Evolutionary conservation across 1,140 invertebrate species (phyloP), one percentile per base, ranked within the genome.

Genomic region (Heliothis subflexa): DNA sequence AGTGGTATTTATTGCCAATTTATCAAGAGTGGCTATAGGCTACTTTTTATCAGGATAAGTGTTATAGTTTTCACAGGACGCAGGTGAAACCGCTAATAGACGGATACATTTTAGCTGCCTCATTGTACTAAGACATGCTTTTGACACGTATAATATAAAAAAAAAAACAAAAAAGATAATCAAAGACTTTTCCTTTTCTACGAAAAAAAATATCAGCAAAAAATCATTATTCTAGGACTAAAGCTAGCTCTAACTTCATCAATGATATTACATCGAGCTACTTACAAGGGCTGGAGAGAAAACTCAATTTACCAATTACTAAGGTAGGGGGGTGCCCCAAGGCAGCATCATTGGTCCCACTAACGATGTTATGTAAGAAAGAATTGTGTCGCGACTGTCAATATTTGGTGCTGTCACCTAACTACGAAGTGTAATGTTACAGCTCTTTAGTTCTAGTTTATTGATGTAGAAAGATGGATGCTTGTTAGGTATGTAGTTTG

Each of bases 251-350:
- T 64, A 75, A 75, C 59, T 16, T 64, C 16, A 64, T 75, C 57
- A 75, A 75, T 75, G 52, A 64, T 75, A 75, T 74, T 75, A 64
- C 73, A 75, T 62, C 21, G 45, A 14, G 45, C 49, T 75, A 52
- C 73, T 75, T 75, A 75, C 73, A 75, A 47, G 28, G 47, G 57
- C 72, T 62, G 73, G 54, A 70, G 73, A 75, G 73, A 59, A 21
- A 75, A 75, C 73, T 75, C 73, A 75, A 75, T 75, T 75, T 75
- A 40, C 73, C 73, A 75, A 75, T 75, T 75, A 75, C 59, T 47
- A 18, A 25, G 49, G n/a, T 12, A 21, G 59, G 59, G 59, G 73
- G 21, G 73, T 62, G 47, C 59, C 73, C 49, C 25, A 64, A 64
- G 73, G 73, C 59, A 70, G 25, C 59, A 25, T 75, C 73, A 75